A percentile compares a stretch with the other conserved stretches of the same genome.
Conservation (phyloP, 2,113 vertebrate genomes). For the Tetrao urogallus region DNA sequence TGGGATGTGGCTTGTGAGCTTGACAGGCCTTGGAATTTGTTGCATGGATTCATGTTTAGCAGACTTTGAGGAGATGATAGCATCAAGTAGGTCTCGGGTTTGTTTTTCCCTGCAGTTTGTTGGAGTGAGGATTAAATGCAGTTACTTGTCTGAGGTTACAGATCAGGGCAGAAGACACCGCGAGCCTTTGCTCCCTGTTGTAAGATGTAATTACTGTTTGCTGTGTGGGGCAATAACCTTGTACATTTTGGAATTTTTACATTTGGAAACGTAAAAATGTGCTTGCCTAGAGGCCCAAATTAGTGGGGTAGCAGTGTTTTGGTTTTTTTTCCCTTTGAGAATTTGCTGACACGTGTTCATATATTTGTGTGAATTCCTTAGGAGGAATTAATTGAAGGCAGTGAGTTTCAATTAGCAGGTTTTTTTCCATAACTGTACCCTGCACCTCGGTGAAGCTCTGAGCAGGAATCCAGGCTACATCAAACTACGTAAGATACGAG, state of each 20-base stretch:
- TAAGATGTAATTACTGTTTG: neutral
- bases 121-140: neutral
- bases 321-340: neutral
- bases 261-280: neutral
- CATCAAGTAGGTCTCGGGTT: neutral
- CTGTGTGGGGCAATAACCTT: neutral
- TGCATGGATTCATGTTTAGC: fast-evolving
- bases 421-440: conserved; percentile 65
- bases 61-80: neutral
- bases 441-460: conserved; percentile 88
- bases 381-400: neutral
- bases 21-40: neutral
- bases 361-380: too few species aligned
- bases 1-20: neutral
- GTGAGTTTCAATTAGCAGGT: fast-evolving
- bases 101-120: neutral
- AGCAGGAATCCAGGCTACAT: conserved; percentile 94
- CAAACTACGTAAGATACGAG: conserved; percentile 91
- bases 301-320: neutral
- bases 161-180: neutral
- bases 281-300: neutral
- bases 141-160: neutral
- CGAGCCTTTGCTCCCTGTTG: neutral
- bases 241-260: neutral
- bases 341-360: neutral